Evolutionary conservation across 2,113 vertebrate genomes (phyloP).

Genomic region (Cricetomys ansorgei): DNA sequence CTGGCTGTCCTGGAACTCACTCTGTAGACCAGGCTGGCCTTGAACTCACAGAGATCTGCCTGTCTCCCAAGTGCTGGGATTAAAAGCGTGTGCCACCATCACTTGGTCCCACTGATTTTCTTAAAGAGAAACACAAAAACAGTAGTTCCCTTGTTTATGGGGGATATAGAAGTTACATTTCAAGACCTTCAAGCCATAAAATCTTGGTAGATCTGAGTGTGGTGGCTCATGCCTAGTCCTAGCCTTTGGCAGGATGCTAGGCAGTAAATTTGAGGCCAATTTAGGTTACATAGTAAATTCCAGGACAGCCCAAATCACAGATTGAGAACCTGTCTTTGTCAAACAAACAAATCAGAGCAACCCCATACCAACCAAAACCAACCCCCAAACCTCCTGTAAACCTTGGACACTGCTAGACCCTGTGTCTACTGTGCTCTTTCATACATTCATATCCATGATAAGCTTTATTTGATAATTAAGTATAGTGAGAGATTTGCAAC

Average conservation of each 20-base stretch:
- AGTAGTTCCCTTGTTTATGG: neutral
- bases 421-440: neutral
- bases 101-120: slow-evolving; percentile 15
- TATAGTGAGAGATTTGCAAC: neutral
- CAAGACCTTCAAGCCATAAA: neutral
- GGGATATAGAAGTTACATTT: neutral
- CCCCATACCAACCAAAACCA: neutral
- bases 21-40: too few species aligned
- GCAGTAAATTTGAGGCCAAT: neutral
- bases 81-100: too few species aligned
- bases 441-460: neutral
- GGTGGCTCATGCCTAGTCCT: neutral
- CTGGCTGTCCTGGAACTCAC: too few species aligned
- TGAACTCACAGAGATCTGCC: too few species aligned
- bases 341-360: neutral
- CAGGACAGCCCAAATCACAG: neutral
- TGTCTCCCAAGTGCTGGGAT: too few species aligned
- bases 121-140: neutral
- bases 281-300: neutral
- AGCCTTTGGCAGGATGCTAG: neutral
- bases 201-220: neutral
- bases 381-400: neutral
- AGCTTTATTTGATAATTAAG: neutral
- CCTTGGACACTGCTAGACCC: neutral
- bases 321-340: neutral